Evolutionary conservation across 2,113 vertebrate species (phyloP).

Genomic region (Isurus oxyrinchus): DNA sequence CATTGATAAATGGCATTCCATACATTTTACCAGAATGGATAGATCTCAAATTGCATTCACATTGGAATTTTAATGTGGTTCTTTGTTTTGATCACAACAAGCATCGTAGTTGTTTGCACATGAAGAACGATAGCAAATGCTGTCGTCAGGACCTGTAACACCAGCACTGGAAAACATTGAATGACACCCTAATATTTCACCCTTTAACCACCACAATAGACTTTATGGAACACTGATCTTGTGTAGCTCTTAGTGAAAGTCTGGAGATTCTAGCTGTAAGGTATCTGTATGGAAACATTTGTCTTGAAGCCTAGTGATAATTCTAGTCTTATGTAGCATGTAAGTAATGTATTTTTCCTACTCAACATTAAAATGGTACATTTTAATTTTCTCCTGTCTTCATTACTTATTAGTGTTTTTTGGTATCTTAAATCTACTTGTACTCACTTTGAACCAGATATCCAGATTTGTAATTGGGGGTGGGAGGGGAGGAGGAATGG

Average conservation of each 20-base stretch:
- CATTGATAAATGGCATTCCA: background rate
- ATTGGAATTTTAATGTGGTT: background rate
- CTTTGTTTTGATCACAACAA: background rate
- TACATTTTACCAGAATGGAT: background rate
- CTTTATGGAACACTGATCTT: background rate
- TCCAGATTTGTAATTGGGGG: too few species aligned
- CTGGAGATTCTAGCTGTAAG: background rate
- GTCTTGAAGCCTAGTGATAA: slow-evolving; percentile 22
- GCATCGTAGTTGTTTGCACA: background rate
- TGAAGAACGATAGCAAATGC: background rate
- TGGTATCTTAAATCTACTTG: background rate
- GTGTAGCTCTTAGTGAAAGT: background rate
- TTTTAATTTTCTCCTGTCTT: slow-evolving; percentile 34
- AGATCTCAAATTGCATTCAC: background rate
- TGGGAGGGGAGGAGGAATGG: background rate
- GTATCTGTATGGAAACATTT: background rate
- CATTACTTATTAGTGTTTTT: background rate
- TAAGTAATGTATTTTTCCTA: slow-evolving; percentile 35
- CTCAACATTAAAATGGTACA: slow-evolving; percentile 30
- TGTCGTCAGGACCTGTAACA: background rate
- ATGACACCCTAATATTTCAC: background rate
- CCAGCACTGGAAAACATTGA: background rate
- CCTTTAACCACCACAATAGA: background rate
- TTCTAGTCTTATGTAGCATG: slow-evolving; percentile 34
- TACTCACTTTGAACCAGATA: background rate